Percentiles rank a stretch among this genome's conserved stretches.
Conservation (phyloP, 1,140 invertebrate genomes). For the Drosophila sturtevanti region DNA sequence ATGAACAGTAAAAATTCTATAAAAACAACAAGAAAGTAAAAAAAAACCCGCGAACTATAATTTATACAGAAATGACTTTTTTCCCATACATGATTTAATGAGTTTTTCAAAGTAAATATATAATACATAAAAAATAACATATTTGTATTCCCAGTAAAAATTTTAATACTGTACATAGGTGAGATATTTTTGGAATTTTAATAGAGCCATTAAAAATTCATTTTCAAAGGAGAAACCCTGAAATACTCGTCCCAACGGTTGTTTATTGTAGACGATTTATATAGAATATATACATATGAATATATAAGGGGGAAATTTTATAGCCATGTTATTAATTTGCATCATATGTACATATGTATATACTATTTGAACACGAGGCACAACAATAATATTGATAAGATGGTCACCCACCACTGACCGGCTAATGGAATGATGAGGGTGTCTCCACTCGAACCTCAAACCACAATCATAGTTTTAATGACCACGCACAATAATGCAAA, state of each 20-base stretch:
- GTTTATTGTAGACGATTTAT: conserved; percentile 38
- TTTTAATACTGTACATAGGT: conserved; percentile 10
- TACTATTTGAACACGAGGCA: conserved; percentile 25
- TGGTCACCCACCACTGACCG: conserved; percentile 3
- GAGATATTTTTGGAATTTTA: conserved; percentile 41
- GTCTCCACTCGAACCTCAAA: conserved; percentile 26
- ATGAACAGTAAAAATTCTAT: conserved; percentile 7
- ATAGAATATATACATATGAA: background rate
- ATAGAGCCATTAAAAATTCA: conserved; percentile 12
- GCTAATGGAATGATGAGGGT: background rate
- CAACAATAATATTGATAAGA: conserved; percentile 56
- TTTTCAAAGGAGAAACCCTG: conserved; percentile 22
- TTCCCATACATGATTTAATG: background rate
- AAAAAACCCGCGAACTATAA: background rate
- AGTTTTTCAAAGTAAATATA: background rate
- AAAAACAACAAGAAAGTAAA: background rate
- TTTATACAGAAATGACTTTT: background rate
- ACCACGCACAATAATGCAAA: conserved; percentile 68
- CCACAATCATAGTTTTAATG: conserved; percentile 55
- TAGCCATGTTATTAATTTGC: conserved; percentile 59
- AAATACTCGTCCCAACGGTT: conserved; percentile 13
- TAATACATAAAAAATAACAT: background rate
- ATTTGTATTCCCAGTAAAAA: background rate
- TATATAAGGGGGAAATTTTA: conserved; percentile 10
- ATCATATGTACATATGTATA: too few relatives aligned